These are phyloP conservation scores for Drosophila pseudoobscura DNA, from an alignment of 1,140 invertebrate species.

Conservation along the genomic window DNA sequence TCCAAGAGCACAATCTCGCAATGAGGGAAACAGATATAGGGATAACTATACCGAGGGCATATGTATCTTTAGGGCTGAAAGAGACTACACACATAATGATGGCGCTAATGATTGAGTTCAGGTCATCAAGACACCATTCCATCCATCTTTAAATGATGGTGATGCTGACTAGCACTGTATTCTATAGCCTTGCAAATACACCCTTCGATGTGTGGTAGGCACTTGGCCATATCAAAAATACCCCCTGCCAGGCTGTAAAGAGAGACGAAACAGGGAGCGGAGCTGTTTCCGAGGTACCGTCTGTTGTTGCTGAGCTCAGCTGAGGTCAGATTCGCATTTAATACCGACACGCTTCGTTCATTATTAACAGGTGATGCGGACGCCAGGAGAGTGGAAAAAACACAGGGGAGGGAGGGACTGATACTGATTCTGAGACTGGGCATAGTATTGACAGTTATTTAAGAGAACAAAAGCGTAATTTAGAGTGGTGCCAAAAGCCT, in stretches of 20 bases:
- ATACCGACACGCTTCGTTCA: slow-evolving; percentile 61
- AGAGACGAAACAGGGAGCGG: no score
- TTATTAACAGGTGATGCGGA: slow-evolving; percentile 63
- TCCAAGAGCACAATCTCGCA: slow-evolving; percentile 1
- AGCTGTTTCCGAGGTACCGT: not conserved
- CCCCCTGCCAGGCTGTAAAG: no score
- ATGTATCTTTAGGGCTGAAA: no score
- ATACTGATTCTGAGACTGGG: no score
- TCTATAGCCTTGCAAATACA: no score
- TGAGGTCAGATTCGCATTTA: slow-evolving; percentile 63
- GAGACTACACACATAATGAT: no score
- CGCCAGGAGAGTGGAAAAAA: not conserved
- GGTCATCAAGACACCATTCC: not conserved
- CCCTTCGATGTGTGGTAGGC: no score
- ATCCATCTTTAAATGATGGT: no score
- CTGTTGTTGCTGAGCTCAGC: slow-evolving; percentile 55
- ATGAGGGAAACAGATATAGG: not conserved
- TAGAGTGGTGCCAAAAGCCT: slow-evolving; percentile 22
- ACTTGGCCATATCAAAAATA: no score
- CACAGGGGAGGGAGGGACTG: not conserved
- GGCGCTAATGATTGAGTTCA: no score
- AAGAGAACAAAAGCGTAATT: slow-evolving; percentile 55
- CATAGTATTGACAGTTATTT: slow-evolving; percentile 65
- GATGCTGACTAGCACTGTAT: no score
- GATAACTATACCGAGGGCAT: no score